Conservation (phyloP, 2,888 invertebrate species). For the Rhabditoides inermis region DNA sequence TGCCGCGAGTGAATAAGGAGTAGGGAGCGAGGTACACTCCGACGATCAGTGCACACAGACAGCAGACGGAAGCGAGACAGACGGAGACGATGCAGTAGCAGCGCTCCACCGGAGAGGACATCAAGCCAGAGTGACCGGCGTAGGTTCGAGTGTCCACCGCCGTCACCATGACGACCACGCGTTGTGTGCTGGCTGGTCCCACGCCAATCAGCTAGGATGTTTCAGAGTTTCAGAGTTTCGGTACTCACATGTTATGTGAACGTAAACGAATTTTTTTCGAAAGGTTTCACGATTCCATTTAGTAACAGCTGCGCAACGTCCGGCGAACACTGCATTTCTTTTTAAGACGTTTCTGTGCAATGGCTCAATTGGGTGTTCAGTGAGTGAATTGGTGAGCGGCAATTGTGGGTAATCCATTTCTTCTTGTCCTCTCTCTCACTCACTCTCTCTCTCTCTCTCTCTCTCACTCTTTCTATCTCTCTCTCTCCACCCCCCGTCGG, state of each 20-base stretch:
- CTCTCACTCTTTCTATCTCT: neutral
- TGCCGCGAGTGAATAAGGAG: too few species aligned
- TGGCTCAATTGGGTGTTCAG: neutral
- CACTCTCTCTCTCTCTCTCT: conserved; percentile 2
- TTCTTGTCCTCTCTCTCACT: conserved; percentile 2
- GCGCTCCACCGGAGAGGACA: too few species aligned
- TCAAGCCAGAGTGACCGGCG: too few species aligned
- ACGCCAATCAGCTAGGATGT: neutral
- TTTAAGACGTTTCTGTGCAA: too few species aligned
- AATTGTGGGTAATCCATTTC: neutral
- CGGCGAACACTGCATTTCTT: too few species aligned
- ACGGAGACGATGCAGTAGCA: too few species aligned
- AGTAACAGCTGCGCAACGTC: neutral
- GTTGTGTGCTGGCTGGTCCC: neutral
- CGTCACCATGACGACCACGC: neutral
- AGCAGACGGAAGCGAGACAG: too few species aligned
- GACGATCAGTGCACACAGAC: conserved; percentile 2
- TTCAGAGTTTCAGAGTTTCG: neutral
- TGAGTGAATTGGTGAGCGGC: neutral
- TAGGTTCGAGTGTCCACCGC: too few species aligned
- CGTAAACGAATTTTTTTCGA: neutral
- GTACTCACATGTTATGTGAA: neutral
- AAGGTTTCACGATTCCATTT: neutral
- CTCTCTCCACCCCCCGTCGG: too few species aligned
- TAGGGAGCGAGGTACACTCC: neutral